These are phyloP conservation scores for Crypturellus undulatus DNA, from an alignment of 2,113 vertebrate genomes.

Conservation along the genomic window DNA sequence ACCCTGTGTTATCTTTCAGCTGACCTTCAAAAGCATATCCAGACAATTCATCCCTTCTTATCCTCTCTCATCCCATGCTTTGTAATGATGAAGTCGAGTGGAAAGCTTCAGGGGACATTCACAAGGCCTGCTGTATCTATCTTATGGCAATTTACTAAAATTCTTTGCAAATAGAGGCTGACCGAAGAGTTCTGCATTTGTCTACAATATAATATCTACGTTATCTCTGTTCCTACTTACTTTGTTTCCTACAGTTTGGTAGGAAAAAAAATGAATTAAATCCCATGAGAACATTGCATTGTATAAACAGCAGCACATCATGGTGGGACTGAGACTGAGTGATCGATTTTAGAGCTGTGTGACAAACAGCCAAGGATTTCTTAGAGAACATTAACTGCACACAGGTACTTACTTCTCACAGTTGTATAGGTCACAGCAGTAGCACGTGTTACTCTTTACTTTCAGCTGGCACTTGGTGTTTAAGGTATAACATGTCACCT, in stretches of 20 bases:
- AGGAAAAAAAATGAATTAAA: neutral
- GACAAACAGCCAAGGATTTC: neutral
- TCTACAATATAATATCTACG: neutral
- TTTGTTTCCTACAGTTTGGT: neutral
- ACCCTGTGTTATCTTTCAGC: neutral
- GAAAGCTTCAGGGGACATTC: neutral
- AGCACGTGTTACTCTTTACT: slow-evolving; percentile 91
- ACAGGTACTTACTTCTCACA: slow-evolving; percentile 86
- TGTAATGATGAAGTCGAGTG: neutral
- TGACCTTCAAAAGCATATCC: neutral
- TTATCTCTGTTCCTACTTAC: neutral
- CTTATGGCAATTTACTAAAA: neutral
- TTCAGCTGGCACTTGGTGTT: slow-evolving; percentile 84
- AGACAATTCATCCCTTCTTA: neutral
- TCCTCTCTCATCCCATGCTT: neutral
- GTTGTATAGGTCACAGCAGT: slow-evolving; percentile 93
- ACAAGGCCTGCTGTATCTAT: neutral
- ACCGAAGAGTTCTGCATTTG: neutral
- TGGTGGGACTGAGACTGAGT: neutral
- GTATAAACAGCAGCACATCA: neutral
- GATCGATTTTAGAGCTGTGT: neutral
- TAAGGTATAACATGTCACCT: slow-evolving; percentile 87
- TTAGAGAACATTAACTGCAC: neutral
- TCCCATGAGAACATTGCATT: neutral
- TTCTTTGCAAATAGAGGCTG: neutral